Evolutionary conservation across 2,888 invertebrate genomes (phyloP), one percentile per base, ranked within the genome.

Genomic region (Gastracanthus pulcherrimus): DNA sequence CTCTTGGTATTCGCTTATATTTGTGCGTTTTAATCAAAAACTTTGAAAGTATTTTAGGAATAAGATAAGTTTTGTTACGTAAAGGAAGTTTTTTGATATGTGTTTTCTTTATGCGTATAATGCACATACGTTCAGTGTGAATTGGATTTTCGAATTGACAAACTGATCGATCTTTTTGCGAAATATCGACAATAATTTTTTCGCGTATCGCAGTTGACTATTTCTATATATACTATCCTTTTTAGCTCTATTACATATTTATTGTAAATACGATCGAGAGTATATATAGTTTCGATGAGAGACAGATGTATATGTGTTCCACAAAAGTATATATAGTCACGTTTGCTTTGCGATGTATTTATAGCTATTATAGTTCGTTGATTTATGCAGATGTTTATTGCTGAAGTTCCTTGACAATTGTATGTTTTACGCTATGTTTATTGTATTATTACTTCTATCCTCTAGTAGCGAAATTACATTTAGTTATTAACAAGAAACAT

Each of bases 161-260:
- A 26, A 31, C 26, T 76, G 19, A 62, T 13, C 5, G 31, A 62
- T 62, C 9, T 23, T n/a, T 55, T 55, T 62, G 78, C 72, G 80
- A 64, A 78, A 23, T 19, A 80, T 76, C 72, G 82, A 82, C 80
- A 83, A 82, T 80, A 84, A 81, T 71, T 71, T 69, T 71, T 60
- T 67, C 38, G 36, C 34, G 45, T 34, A 5, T 41, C 1, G 67
- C 29, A 69, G 62, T 74, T 41, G 58, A 69, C 72, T 74, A 67
- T 77, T 69, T 82, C 69, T 79, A 81, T 77, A 76, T 55, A 75
- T 45, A 48, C 26, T 66, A 51, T 77, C 55, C 75, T 81, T 76
- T 78, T 78, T 62, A 76, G 75, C 69, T 66, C 78, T 75, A 51
- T 51, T 38, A 78, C 75, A 78, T 75, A 78, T 81, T 79, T 76